A percentile compares a stretch with the other conserved stretches of the same genome.
Evolutionary conservation across 2,888 invertebrate species (phyloP).

Genomic region (Diploptera punctata): DNA sequence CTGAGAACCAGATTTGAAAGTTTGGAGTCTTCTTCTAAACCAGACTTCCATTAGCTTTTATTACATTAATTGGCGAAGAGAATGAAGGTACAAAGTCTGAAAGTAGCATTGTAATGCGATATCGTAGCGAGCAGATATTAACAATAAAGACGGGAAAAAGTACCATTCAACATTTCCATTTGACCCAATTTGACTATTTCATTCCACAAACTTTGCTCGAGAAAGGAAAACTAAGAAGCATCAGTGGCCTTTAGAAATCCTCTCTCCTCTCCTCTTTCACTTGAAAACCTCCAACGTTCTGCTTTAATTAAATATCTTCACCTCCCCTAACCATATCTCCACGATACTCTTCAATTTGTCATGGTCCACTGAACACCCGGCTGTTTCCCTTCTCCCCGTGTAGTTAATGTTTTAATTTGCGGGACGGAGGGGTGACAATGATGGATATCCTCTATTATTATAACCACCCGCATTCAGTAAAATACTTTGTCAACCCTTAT

Average conservation of each 20-base stretch:
- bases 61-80: too few relatives aligned
- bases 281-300: constrained; percentile 10
- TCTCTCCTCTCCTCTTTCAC: neutral
- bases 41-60: too few relatives aligned
- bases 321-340: constrained; percentile 15
- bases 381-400: neutral
- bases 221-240: neutral
- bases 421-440: neutral
- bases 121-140: too few relatives aligned
- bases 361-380: constrained; percentile 6
- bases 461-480: neutral
- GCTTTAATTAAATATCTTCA: constrained; percentile 35
- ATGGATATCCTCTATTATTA: constrained; percentile 19
- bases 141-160: too few relatives aligned
- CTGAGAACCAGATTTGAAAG: too few relatives aligned
- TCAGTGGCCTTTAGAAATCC: neutral
- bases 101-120: too few relatives aligned
- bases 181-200: too few relatives aligned
- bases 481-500: neutral
- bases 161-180: too few relatives aligned
- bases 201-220: neutral
- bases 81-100: too few relatives aligned
- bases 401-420: constrained; percentile 24
- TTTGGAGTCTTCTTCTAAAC: too few relatives aligned
- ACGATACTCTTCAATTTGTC: constrained; percentile 21